These are phyloP conservation scores for Etheostoma cragini DNA, from an alignment of 2,113 vertebrate species.

Conservation along the genomic window DNA sequence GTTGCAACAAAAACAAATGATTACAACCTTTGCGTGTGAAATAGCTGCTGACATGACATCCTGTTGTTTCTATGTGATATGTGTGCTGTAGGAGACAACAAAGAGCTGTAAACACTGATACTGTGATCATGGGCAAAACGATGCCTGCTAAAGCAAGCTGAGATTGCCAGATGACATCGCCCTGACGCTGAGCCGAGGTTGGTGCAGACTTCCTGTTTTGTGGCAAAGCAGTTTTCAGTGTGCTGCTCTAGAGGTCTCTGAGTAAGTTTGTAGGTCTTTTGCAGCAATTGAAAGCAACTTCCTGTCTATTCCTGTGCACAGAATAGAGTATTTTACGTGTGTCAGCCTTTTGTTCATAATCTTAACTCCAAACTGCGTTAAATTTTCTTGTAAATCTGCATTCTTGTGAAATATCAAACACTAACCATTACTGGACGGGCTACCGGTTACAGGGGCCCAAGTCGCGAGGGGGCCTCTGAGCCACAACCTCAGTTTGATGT, in stretches of 20 bases:
- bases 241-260: conserved; percentile 18
- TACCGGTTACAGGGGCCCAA: neutral
- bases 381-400: conserved; percentile 22
- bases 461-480: neutral
- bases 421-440: neutral
- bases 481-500: neutral
- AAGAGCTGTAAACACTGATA: neutral
- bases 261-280: conserved; percentile 29
- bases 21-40: neutral
- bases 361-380: neutral
- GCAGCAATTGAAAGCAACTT: conserved; percentile 63
- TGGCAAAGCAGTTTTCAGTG: conserved; percentile 42
- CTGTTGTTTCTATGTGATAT: neutral
- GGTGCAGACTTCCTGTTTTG: conserved; percentile 79
- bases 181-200: conserved; percentile 1
- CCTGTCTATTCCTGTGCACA: conserved; percentile 48
- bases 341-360: neutral
- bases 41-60: neutral
- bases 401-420: conserved; percentile 18
- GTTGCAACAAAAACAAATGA: neutral
- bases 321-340: neutral
- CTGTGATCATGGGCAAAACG: neutral
- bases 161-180: conserved; percentile 55
- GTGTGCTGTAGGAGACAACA: neutral
- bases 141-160: conserved; percentile 39